These are phyloP conservation scores for Lateolabrax maculatus DNA, from an alignment of 2,797 vertebrate genomes.

Conservation along the genomic window DNA sequence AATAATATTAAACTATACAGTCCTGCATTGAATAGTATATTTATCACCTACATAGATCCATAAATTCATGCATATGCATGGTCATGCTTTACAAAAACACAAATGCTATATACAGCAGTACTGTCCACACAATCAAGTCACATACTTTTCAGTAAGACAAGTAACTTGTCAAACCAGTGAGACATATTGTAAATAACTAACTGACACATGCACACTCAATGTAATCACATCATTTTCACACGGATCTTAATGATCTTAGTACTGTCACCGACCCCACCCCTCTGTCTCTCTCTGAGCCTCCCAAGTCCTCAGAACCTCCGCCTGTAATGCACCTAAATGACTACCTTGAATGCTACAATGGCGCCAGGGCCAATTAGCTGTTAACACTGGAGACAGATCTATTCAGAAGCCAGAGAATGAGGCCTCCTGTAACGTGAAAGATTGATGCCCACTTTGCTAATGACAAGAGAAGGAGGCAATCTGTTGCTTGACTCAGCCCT, in stretches of 20 bases:
- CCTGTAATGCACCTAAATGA: conserved; percentile 86
- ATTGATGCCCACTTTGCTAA: conserved; percentile 80
- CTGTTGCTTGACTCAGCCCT: conserved; percentile 65
- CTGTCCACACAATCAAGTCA: not conserved
- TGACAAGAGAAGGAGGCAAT: conserved; percentile 76
- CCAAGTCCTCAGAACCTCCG: conserved; percentile 68
- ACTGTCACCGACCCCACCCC: conserved; percentile 9
- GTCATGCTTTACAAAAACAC: not conserved
- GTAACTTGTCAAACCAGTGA: conserved; percentile 69
- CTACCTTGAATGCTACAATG: conserved; percentile 82
- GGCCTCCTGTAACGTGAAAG: conserved; percentile 81
- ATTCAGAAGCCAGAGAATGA: conserved; percentile 81
- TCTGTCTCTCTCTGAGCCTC: conserved; percentile 39
- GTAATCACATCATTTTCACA: conserved; percentile 74
- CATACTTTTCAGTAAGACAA: conserved; percentile 10
- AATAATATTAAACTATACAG: not conserved
- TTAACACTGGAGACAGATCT: conserved; percentile 82
- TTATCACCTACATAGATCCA: not conserved
- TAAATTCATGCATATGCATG: not conserved
- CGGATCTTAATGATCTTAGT: conserved; percentile 53
- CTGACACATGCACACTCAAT: conserved; percentile 41
- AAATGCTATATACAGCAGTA: not conserved
- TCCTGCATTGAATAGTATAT: not conserved
- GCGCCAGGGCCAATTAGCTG: conserved; percentile 87
- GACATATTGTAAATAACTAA: conserved; percentile 50